A percentile compares a stretch with the other conserved stretches of the same genome.
Evolutionary conservation across 2,888 invertebrate species (phyloP).

Genomic region (Napeogenes inachia): DNA sequence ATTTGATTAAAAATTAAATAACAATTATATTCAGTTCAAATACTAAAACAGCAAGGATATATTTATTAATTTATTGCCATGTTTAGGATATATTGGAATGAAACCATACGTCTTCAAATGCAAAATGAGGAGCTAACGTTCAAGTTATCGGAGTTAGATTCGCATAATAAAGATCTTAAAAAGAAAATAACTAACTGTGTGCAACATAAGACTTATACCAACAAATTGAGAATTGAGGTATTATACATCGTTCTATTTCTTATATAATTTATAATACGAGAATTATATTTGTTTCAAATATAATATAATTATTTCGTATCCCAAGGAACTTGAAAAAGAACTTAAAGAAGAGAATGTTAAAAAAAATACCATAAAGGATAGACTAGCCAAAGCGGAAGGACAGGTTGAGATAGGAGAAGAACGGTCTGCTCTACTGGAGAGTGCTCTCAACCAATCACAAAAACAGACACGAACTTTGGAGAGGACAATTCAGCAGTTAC

Average conservation of each 20-base stretch:
- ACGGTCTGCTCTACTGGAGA: constrained; percentile 47
- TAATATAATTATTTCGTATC: constrained; percentile 11
- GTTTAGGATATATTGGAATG: constrained; percentile 53
- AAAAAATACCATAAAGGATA: constrained; percentile 43
- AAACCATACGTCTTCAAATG: constrained; percentile 50
- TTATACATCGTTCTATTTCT: background rate
- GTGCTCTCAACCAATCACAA: constrained; percentile 49
- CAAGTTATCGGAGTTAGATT: constrained; percentile 50
- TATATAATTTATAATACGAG: too few species aligned
- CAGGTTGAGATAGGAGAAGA: constrained; percentile 52
- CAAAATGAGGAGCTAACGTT: constrained; percentile 51
- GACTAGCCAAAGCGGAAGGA: constrained; percentile 48
- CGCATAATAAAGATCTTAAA: constrained; percentile 53
- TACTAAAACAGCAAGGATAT: background rate
- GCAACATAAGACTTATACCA: constrained; percentile 42
- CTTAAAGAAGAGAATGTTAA: constrained; percentile 58
- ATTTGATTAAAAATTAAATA: too few species aligned
- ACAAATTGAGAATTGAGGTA: constrained; percentile 52
- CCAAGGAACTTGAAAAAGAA: constrained; percentile 60
- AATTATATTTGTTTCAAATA: background rate
- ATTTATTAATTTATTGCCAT: constrained; percentile 18
- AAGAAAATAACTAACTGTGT: constrained; percentile 53
- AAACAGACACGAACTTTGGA: constrained; percentile 47
- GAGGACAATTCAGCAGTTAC: constrained; percentile 49
- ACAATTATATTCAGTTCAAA: too few species aligned